A percentile compares a stretch with the other conserved stretches of the same genome.
Conservation (phyloP, 2,888 invertebrate species). For the Smittia aterrima region DNA sequence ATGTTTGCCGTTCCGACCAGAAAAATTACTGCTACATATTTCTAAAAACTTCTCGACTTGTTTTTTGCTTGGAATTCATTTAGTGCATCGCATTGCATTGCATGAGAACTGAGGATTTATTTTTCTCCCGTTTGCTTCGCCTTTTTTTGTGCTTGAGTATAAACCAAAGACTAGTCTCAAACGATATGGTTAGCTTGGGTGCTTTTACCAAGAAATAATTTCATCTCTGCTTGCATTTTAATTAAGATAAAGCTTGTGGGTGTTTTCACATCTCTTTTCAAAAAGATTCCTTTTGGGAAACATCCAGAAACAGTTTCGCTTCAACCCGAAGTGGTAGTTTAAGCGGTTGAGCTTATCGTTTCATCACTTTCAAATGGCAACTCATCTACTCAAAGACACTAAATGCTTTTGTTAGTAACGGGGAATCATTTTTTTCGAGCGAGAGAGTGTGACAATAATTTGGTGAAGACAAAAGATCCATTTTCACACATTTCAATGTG, state of each 20-base stretch:
- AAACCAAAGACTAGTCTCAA: neutral
- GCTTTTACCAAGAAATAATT: constrained; percentile 28
- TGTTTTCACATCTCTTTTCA: neutral
- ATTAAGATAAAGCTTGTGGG: constrained; percentile 35
- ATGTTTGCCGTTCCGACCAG: neutral
- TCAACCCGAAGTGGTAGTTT: too few relatives aligned
- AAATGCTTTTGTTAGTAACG: too few relatives aligned
- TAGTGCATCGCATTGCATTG: neutral
- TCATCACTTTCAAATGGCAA: too few relatives aligned
- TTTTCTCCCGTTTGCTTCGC: neutral
- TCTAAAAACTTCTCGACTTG: neutral
- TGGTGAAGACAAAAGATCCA: too few relatives aligned
- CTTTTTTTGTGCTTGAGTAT: neutral
- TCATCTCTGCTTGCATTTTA: constrained; percentile 31
- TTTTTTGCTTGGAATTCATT: constrained; percentile 14
- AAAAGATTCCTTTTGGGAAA: too few relatives aligned
- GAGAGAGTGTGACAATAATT: too few relatives aligned
- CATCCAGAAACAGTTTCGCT: too few relatives aligned
- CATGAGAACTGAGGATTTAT: neutral
- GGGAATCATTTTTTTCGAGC: too few relatives aligned
- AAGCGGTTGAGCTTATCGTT: too few relatives aligned
- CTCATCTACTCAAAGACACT: too few relatives aligned
- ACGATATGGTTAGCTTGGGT: neutral
- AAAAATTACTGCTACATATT: neutral
- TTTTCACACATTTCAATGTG: too few relatives aligned